phyloP scores from a whole-genome alignment of 2,113 vertebrate species.

The Nestor notabilis region DNA sequence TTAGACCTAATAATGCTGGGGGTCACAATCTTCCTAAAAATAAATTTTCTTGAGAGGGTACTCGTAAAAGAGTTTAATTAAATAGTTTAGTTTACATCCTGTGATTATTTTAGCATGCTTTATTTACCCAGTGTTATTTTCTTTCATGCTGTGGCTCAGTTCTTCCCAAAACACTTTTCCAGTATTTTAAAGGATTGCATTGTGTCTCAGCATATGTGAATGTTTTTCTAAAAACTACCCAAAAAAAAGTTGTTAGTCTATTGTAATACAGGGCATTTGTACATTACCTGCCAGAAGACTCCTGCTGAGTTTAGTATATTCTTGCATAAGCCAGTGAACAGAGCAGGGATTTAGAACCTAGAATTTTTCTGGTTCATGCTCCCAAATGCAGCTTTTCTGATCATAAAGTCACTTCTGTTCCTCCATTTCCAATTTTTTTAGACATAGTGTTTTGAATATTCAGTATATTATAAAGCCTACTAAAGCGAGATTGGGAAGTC shows the following conservation, averaged over 20 bases:
- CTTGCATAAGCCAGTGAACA: neutral
- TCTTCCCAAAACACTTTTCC: neutral
- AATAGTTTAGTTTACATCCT: neutral
- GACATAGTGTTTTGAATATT: neutral
- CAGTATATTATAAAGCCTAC: neutral
- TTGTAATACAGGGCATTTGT: neutral
- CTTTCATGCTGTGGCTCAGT: neutral
- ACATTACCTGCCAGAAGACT: neutral
- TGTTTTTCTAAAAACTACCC: neutral
- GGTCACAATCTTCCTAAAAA: neutral
- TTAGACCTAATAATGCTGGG: neutral
- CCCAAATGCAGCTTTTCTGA: neutral
- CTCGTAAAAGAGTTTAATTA: neutral
- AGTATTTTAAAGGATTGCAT: neutral
- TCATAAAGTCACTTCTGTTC: neutral
- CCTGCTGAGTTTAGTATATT: neutral
- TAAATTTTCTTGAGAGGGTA: neutral
- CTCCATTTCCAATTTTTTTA: neutral
- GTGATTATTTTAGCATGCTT: neutral
- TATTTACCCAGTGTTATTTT: constrained; percentile 16
- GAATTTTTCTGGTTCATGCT: neutral
- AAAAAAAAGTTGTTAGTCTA: neutral
- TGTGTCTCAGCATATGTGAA: neutral
- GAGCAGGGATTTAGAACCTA: neutral
- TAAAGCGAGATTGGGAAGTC: neutral